These are phyloP conservation scores for Hirtodrosophila alboralis DNA, from an alignment of 2,888 invertebrate species.

Conservation along the genomic window DNA sequence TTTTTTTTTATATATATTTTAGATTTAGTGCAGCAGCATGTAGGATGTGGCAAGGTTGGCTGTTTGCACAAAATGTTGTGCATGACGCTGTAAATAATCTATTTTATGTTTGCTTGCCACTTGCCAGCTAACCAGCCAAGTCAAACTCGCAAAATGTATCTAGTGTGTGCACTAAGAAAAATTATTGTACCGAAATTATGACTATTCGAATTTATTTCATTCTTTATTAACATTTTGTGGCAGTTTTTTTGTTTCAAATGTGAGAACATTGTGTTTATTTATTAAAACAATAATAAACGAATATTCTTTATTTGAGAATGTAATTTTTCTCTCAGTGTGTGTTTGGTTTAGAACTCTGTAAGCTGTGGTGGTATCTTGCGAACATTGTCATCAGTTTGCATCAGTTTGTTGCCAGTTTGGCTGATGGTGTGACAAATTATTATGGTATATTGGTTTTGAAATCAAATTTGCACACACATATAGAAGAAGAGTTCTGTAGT, in stretches of 20 bases:
- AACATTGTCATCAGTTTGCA: constrained; percentile 9
- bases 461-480: constrained; percentile 45
- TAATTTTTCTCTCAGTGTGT: no score
- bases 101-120: constrained; percentile 66
- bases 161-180: no score
- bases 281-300: no score
- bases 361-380: constrained; percentile 3
- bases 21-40: constrained; percentile 4
- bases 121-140: constrained; percentile 32
- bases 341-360: constrained; percentile 24
- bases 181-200: no score
- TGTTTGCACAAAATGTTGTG: constrained; percentile 65
- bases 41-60: not conserved
- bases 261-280: no score
- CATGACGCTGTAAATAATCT: constrained; percentile 75
- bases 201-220: no score
- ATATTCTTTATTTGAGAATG: no score
- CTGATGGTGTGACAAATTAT: constrained; percentile 56
- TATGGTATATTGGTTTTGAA: constrained; percentile 52
- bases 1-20: constrained; percentile 25
- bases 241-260: no score
- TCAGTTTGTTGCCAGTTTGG: constrained; percentile 19
- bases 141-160: constrained; percentile 12
- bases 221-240: no score
- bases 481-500: no score